Conservation (phyloP, 2,888 invertebrate species). For the Scrobipalpa costella region DNA sequence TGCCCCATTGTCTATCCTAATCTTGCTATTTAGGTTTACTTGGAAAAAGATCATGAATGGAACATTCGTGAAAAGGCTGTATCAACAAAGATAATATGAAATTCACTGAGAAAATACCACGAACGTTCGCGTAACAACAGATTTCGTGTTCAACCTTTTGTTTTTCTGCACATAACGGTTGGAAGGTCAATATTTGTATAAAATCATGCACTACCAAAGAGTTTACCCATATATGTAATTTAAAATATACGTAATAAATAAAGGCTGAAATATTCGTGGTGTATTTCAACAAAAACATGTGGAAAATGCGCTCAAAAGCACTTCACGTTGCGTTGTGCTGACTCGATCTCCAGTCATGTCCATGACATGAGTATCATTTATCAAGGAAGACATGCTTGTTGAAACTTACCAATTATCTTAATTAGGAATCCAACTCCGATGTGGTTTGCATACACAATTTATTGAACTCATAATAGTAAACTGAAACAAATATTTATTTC, state of each 20-base stretch:
- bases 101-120: constrained; percentile 39
- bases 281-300: constrained; percentile 34
- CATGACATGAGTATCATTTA: constrained; percentile 7
- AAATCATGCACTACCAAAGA: constrained; percentile 38
- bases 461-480: constrained; percentile 60
- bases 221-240: not conserved
- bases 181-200: constrained; percentile 59
- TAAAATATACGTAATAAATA: constrained; percentile 19
- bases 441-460: constrained; percentile 49
- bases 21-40: not conserved
- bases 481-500: constrained; percentile 72
- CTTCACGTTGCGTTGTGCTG: constrained; percentile 73
- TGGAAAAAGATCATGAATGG: not conserved
- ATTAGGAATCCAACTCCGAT: constrained; percentile 46
- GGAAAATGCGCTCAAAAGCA: constrained; percentile 40
- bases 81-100: not conserved
- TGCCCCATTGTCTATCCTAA: not conserved
- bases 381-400: constrained; percentile 26
- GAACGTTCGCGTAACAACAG: constrained; percentile 44
- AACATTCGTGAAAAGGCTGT: not conserved
- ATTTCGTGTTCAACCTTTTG: constrained; percentile 51
- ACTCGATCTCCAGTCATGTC: constrained; percentile 37
- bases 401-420: constrained; percentile 59
- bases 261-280: constrained; percentile 30
- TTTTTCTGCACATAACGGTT: constrained; percentile 47